Evolutionary conservation across 2,113 vertebrate species (phyloP), one percentile per base, ranked within the genome.

Genomic region (Piliocolobus tephrosceles): DNA sequence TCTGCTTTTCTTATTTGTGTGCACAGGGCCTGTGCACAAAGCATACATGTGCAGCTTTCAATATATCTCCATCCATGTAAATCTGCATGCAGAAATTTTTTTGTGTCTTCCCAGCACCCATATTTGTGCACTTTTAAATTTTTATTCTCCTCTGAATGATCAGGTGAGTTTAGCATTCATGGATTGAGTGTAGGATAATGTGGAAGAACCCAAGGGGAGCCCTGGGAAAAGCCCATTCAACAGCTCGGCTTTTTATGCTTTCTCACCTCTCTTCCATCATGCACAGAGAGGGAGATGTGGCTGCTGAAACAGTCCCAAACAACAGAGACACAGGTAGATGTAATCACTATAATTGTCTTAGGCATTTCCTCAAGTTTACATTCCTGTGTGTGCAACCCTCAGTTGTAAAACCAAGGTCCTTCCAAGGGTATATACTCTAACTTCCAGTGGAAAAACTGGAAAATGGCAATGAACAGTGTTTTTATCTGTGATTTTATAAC

Each of bases 11-110:
- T 4, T 0, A 0, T 32, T 2, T 10, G 9, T 14, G 52, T 7
- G 6, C 11, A 22, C 11, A 0, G 40, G 11, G 27, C 18, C 61
- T 32, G 47, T n/a, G 45, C 45, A 6, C 8, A 45, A 17, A 5
- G 72, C 0, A 1, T 8, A 38, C 12, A 8, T 3, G 7, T 14
- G 4, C 2, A 43, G 61, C 52, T 8, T 50, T 4, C 5, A 13
- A 66, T 3, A 1, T 1, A 8, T 14, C 66, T 76, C n/a, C 3
- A n/a, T 17, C 1, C 12, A 1, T 1, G 3, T 2, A 5, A 0
- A 8, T 9, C 5, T 11, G 35, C 23, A 58, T 45, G 13, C 50
- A 32, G 30, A 22, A 30, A 7, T 22, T 17, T 9, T 11, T 6
- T 11, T 45, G 20, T 13, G 3, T 1, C 0, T 6, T 20, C 30